These are phyloP conservation scores for Mimumesa dahlbomi DNA, from an alignment of 2,888 invertebrate genomes.

Conservation along the genomic window DNA sequence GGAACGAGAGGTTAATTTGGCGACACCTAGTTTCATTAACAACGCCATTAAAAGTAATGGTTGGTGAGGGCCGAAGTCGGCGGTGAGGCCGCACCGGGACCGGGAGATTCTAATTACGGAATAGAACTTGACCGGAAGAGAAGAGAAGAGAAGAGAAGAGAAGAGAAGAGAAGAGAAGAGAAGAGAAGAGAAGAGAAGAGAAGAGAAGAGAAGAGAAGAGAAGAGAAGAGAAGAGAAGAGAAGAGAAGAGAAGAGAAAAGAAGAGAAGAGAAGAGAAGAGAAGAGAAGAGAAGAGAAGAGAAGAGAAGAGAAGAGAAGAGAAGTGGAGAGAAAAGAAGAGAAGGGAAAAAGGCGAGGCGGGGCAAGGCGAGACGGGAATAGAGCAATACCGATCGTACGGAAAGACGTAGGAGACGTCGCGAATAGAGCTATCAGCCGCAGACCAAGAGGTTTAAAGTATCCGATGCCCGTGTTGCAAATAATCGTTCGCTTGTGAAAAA, in stretches of 20 bases:
- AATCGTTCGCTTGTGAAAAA: too few species aligned
- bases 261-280: conserved; percentile 1
- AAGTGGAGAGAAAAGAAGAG: conserved; percentile 54
- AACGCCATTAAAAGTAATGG: conserved; percentile 80
- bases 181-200: too few species aligned
- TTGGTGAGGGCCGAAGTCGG: conserved; percentile 70
- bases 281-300: background rate
- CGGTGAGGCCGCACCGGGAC: conserved; percentile 65
- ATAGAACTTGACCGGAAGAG: conserved; percentile 61
- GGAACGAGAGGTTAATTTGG: conserved; percentile 79
- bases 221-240: background rate
- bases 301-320: background rate
- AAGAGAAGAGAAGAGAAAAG: conserved; percentile 2
- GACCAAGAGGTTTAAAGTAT: too few species aligned
- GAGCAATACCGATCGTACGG: too few species aligned
- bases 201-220: background rate
- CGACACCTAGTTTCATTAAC: conserved; percentile 80
- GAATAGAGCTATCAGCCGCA: too few species aligned
- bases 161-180: background rate
- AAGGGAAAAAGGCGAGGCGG: background rate
- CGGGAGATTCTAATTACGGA: conserved; percentile 76
- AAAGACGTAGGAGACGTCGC: too few species aligned
- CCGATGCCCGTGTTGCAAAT: too few species aligned
- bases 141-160: conserved; percentile 3
- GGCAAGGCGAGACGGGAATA: too few species aligned